A percentile compares a stretch with the other conserved stretches of the same genome.
Conservation (phyloP, 2,797 vertebrate species). For the Taeniopygia guttata region DNA sequence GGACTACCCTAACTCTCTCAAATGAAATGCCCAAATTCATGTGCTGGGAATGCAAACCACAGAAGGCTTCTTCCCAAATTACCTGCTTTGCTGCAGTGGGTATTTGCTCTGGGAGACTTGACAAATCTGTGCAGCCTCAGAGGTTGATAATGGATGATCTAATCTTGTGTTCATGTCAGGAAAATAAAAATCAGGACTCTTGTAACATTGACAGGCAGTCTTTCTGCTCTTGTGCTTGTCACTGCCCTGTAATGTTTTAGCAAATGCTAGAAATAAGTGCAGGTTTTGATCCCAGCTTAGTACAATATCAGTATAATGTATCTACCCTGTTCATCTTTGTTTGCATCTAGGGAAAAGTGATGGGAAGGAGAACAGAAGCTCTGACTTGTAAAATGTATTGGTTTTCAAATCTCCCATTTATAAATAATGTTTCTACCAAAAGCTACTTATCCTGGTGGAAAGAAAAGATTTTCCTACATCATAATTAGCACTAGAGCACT, state of each 20-base stretch:
- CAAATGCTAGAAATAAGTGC: background rate
- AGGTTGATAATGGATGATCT: background rate
- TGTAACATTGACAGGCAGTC: background rate
- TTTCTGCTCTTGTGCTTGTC: background rate
- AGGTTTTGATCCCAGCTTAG: background rate
- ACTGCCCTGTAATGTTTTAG: background rate
- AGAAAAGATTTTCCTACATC: background rate
- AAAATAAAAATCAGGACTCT: slow-evolving; percentile 10
- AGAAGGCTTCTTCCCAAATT: background rate
- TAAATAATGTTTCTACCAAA: background rate
- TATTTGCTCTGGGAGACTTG: background rate
- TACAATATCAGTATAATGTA: background rate
- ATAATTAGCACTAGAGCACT: background rate
- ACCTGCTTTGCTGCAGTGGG: background rate
- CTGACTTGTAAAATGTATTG: background rate
- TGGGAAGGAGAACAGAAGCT: background rate
- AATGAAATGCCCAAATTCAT: background rate
- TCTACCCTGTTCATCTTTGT: background rate
- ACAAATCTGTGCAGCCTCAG: background rate
- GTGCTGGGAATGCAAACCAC: background rate
- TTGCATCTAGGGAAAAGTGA: background rate
- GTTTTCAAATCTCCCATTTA: background rate
- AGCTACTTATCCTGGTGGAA: fast-evolving
- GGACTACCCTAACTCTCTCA: background rate
- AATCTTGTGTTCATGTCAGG: background rate